Conservation (phyloP, 1,140 invertebrate species). For the Heliconius eleuchia region DNA sequence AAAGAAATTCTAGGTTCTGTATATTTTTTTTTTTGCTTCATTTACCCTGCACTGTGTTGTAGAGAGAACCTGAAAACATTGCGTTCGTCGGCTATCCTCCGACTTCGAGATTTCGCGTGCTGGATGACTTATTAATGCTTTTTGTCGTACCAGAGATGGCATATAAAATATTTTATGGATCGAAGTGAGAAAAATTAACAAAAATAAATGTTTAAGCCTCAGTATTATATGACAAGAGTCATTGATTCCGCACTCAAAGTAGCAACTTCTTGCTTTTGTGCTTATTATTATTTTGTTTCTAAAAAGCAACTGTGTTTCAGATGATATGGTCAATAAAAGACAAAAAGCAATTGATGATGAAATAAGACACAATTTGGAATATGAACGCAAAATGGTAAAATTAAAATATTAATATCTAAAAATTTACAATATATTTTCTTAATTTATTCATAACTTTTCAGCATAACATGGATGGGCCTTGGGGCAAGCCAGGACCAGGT, state of each 20-base stretch:
- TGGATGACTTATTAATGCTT: too few relatives aligned
- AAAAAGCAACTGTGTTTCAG: conserved; percentile 49
- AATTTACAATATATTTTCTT: conserved; percentile 18
- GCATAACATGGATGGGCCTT: conserved; percentile 78
- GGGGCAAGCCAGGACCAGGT: conserved; percentile 85
- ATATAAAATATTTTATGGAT: too few relatives aligned
- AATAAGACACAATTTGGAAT: conserved; percentile 63
- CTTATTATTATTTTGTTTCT: background rate
- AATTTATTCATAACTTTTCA: conserved; percentile 49
- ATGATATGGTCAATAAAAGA: conserved; percentile 71
- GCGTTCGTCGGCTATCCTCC: too few relatives aligned
- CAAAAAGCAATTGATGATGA: conserved; percentile 63
- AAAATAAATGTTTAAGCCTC: too few relatives aligned
- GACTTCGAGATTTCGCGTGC: too few relatives aligned
- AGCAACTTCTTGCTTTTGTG: background rate
- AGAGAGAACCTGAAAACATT: too few relatives aligned
- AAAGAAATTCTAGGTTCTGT: conserved; percentile 77
- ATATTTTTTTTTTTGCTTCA: background rate
- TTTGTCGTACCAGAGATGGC: too few relatives aligned
- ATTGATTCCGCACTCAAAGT: background rate
- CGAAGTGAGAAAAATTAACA: too few relatives aligned
- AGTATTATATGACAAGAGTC: background rate
- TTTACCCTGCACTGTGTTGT: too few relatives aligned
- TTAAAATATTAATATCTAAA: conserved; percentile 20
- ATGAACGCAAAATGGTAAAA: conserved; percentile 75